A percentile compares a stretch with the other conserved stretches of the same genome.
Evolutionary conservation across 2,113 vertebrate species (phyloP).

Genomic region (Lampris megalopsis): DNA sequence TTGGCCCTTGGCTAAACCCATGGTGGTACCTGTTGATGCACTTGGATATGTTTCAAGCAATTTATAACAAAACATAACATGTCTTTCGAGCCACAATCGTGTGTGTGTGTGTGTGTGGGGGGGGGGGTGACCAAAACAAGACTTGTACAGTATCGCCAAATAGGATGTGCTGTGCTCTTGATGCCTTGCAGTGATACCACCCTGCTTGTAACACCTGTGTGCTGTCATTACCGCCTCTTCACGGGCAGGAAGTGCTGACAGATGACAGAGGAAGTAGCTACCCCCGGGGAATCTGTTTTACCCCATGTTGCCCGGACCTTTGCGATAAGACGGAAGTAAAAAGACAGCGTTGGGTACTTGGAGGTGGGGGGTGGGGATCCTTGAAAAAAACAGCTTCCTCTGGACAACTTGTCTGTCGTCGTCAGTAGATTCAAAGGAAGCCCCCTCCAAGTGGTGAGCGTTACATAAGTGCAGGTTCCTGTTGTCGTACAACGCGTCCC

Average conservation of each 20-base stretch:
- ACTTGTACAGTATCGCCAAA: background rate
- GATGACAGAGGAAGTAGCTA: constrained; percentile 76
- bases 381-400: constrained; percentile 53
- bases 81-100: too few relatives aligned
- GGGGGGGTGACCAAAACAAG: too few relatives aligned
- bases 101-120: too few relatives aligned
- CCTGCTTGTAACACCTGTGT: constrained; percentile 70
- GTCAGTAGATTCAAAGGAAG: constrained; percentile 54
- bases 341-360: constrained; percentile 45
- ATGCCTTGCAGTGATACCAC: constrained; percentile 64
- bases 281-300: constrained; percentile 66
- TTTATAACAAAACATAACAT: background rate
- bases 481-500: constrained; percentile 53
- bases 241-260: constrained; percentile 81
- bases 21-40: background rate
- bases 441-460: constrained; percentile 47
- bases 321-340: constrained; percentile 60
- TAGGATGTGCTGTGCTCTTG: constrained; percentile 23
- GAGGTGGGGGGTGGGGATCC: constrained; percentile 35
- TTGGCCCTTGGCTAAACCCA: constrained; percentile 1
- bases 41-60: background rate
- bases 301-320: constrained; percentile 26
- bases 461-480: constrained; percentile 36
- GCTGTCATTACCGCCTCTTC: constrained; percentile 77
- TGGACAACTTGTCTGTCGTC: constrained; percentile 53